These are phyloP conservation scores for Rhyzopertha dominica DNA, from an alignment of 1,140 invertebrate species.

Conservation along the genomic window DNA sequence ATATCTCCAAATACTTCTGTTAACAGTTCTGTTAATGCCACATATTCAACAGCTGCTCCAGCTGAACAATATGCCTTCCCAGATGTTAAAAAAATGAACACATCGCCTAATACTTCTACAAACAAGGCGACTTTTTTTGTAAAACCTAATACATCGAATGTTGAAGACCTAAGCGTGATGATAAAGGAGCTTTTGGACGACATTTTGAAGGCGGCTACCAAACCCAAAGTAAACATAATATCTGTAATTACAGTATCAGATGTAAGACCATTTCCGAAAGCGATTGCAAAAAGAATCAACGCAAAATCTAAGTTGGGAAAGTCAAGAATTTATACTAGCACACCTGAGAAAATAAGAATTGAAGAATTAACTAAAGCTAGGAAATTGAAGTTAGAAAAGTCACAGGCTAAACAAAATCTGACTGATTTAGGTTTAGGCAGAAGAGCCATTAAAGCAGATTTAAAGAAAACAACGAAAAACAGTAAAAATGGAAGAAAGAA, in stretches of 20 bases:
- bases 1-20: no score
- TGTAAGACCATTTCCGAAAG: no score
- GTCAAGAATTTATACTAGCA: constrained; percentile 22
- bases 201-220: constrained; percentile 9
- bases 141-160: constrained; percentile 3
- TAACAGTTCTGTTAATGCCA: no score
- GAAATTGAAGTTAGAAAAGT: constrained; percentile 13
- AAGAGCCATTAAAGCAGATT: constrained; percentile 13
- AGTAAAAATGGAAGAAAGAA: constrained; percentile 5
- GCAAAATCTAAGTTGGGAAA: constrained; percentile 15
- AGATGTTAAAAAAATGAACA: constrained; percentile 1
- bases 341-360: constrained; percentile 21
- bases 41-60: no score
- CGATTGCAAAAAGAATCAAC: constrained; percentile 12
- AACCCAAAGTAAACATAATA: constrained; percentile 17
- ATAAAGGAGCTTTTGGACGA: constrained; percentile 10
- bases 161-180: constrained; percentile 1
- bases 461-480: not conserved
- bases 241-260: constrained; percentile 7
- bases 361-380: constrained; percentile 17
- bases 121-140: constrained; percentile 3
- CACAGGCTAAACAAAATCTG: constrained; percentile 13
- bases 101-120: constrained; percentile 9
- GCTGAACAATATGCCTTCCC: no score
- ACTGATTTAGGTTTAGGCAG: no score